Evolutionary conservation across 2,113 vertebrate genomes (phyloP).

Genomic region (Hucho hucho): DNA sequence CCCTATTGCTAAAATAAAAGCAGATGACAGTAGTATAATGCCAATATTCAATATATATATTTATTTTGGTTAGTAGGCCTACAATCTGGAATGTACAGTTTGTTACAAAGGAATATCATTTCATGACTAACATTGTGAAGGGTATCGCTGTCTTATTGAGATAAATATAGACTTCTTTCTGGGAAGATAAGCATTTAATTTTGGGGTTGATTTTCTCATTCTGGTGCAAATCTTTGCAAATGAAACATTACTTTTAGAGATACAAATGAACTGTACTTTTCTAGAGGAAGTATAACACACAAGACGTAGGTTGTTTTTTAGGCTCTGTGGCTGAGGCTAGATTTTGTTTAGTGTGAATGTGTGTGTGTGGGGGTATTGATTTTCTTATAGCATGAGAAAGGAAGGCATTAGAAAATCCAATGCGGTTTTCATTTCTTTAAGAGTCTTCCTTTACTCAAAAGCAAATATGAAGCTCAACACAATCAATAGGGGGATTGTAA

Average conservation of each 20-base stretch:
- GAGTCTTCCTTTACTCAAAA: constrained; percentile 70
- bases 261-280: background rate
- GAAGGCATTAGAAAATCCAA: constrained; percentile 48
- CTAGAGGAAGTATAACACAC: background rate
- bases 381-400: constrained; percentile 59
- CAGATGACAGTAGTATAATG: too few species aligned
- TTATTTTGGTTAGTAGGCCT: too few species aligned
- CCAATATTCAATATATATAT: too few species aligned
- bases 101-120: too few species aligned
- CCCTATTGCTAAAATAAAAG: too few species aligned
- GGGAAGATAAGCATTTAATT: too few species aligned
- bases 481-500: constrained; percentile 68
- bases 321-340: too few species aligned
- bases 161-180: too few species aligned
- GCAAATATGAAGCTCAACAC: constrained; percentile 66
- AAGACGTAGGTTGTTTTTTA: too few species aligned
- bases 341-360: background rate
- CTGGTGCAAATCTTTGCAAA: background rate
- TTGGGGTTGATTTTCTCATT: background rate
- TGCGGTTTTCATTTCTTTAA: constrained; percentile 66
- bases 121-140: too few species aligned
- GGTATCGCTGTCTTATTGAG: too few species aligned
- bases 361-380: constrained; percentile 57
- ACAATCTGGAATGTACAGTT: too few species aligned
- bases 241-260: background rate